phyloP scores from a whole-genome alignment of 2,888 invertebrate species.

The Timema podura region DNA sequence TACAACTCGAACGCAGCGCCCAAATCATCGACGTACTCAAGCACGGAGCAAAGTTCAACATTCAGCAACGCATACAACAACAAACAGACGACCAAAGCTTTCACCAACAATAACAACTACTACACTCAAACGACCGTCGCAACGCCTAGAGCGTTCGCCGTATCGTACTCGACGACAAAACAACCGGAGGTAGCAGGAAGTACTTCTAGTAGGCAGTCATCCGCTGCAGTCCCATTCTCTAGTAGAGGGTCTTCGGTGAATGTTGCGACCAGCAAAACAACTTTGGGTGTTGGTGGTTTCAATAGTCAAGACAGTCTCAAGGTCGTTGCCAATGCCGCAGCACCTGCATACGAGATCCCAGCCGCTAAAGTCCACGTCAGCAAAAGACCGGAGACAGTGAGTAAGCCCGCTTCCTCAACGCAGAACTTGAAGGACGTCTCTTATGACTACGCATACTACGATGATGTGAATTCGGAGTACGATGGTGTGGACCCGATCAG shows the following conservation, averaged over 20 bases:
- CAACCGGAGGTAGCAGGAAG: too few relatives aligned
- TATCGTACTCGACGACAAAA: background rate
- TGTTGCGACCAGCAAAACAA: too few relatives aligned
- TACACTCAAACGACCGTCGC: slow-evolving; percentile 14
- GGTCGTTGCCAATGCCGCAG: background rate
- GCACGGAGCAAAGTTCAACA: slow-evolving; percentile 45
- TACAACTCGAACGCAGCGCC: slow-evolving; percentile 43
- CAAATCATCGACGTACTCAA: slow-evolving; percentile 41
- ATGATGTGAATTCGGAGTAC: slow-evolving; percentile 54
- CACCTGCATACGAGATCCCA: slow-evolving; percentile 7
- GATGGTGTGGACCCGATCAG: slow-evolving; percentile 45
- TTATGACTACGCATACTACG: slow-evolving; percentile 85
- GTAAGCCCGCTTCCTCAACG: slow-evolving; percentile 45
- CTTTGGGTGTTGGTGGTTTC: too few relatives aligned
- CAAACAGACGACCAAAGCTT: background rate
- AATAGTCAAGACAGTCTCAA: background rate
- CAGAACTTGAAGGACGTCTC: slow-evolving; percentile 64
- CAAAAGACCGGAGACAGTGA: slow-evolving; percentile 41
- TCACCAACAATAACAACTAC: slow-evolving; percentile 13
- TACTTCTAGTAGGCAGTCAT: too few relatives aligned
- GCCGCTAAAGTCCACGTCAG: slow-evolving; percentile 33
- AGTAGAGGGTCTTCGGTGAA: background rate
- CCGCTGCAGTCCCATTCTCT: background rate
- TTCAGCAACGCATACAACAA: slow-evolving; percentile 28
- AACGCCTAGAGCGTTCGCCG: slow-evolving; percentile 6